phyloP scores from a whole-genome alignment of 1,140 invertebrate genomes.

The Berghia stephanieae region DNA sequence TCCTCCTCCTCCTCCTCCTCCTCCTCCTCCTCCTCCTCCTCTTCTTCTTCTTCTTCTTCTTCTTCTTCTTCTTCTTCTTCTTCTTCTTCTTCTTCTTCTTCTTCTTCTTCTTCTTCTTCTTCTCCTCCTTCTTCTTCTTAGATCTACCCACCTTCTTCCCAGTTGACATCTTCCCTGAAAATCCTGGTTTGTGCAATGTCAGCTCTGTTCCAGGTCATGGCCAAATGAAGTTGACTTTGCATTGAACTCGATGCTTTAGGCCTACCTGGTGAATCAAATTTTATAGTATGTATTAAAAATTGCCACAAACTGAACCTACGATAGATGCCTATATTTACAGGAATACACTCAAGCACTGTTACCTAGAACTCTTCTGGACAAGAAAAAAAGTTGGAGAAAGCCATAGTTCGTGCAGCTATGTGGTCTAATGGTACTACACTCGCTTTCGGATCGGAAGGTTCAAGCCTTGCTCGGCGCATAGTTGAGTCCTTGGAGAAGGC shows the following conservation, averaged over 20 bases:
- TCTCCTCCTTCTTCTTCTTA: too few species aligned
- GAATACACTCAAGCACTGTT: background rate
- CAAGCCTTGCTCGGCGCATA: too few species aligned
- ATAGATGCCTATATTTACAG: background rate
- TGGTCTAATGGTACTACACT: too few species aligned
- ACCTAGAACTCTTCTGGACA: background rate
- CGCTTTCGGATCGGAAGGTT: too few species aligned
- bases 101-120: conserved; percentile 43
- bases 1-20: too few species aligned
- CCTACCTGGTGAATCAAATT: background rate
- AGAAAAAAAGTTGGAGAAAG: too few species aligned
- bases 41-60: too few species aligned
- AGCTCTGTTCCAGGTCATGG: conserved; percentile 62
- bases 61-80: too few species aligned
- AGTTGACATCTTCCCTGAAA: conserved; percentile 58
- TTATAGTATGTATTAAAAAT: background rate
- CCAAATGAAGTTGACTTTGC: conserved; percentile 54
- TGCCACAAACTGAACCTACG: background rate
- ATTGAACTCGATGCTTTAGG: conserved; percentile 20
- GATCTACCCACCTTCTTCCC: conserved; percentile 32
- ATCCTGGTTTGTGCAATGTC: conserved; percentile 65
- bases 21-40: too few species aligned
- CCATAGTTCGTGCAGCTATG: too few species aligned
- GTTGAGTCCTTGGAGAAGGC: too few species aligned
- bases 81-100: conserved; percentile 57